Conservation (phyloP, 2,113 vertebrate genomes). For the Rallus limicola region DNA sequence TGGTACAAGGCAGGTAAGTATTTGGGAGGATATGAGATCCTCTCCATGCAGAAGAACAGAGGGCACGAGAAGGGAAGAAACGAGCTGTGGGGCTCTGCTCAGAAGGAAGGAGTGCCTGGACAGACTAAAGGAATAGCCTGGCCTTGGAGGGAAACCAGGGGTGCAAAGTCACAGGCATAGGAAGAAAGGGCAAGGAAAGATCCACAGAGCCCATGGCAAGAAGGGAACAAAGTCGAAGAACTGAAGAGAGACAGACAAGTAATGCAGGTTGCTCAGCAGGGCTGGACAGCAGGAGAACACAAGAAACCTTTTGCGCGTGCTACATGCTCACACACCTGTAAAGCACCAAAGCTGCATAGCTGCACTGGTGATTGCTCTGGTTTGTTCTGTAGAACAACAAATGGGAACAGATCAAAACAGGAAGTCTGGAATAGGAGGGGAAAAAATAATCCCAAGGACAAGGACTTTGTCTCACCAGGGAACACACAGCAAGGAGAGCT, state of each 20-base stretch:
- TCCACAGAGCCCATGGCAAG: background rate
- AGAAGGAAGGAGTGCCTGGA: background rate
- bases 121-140: background rate
- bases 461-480: background rate
- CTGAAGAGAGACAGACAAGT: background rate
- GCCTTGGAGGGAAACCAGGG: background rate
- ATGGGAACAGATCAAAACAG: background rate
- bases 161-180: background rate
- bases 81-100: fast-evolving
- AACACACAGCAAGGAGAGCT: background rate
- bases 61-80: background rate
- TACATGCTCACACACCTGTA: no score
- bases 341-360: background rate
- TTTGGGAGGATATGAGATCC: background rate
- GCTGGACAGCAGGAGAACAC: background rate
- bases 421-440: background rate
- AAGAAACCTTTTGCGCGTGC: background rate
- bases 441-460: background rate
- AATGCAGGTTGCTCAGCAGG: background rate
- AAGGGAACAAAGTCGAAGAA: fast-evolving
- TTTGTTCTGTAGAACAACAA: background rate
- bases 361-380: fast-evolving
- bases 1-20: background rate
- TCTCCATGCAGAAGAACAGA: background rate
- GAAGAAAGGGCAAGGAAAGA: background rate